These are phyloP conservation scores for Natator depressus DNA, from an alignment of 2,113 vertebrate genomes.

Conservation along the genomic window DNA sequence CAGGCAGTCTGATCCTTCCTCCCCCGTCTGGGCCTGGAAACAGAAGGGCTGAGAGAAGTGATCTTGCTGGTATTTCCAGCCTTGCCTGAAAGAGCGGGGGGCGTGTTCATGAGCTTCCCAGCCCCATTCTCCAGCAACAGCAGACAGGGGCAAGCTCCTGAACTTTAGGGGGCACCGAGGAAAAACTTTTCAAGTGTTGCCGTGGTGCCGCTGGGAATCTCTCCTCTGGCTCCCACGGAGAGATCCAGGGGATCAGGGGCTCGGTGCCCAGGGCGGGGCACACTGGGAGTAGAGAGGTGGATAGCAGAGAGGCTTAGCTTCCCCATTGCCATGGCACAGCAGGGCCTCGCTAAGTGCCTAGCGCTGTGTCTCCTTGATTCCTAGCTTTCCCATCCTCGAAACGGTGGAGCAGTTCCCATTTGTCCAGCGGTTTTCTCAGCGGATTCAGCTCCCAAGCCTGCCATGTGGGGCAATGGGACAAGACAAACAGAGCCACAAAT, in stretches of 20 bases:
- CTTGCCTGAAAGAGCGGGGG: background rate
- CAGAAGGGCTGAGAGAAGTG: background rate
- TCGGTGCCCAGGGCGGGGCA: background rate
- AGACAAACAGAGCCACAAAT: background rate
- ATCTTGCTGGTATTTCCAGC: background rate
- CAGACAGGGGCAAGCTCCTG: background rate
- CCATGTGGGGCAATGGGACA: background rate
- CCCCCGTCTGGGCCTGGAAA: background rate
- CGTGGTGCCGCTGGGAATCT: background rate
- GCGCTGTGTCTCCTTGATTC: background rate
- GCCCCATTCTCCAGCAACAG: background rate
- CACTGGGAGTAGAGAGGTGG: background rate
- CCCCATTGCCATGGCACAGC: background rate
- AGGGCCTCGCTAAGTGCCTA: background rate
- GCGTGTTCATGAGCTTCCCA: background rate
- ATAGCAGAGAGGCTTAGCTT: background rate
- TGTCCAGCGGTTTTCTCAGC: background rate
- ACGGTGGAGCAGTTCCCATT: background rate
- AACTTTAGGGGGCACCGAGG: background rate
- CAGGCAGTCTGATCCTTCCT: background rate
- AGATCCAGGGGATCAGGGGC: background rate
- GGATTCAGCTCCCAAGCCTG: background rate
- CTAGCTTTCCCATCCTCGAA: background rate
- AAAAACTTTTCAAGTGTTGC: background rate
- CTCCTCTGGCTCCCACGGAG: background rate